These are phyloP conservation scores for Selene dorsalis DNA, from an alignment of 2,797 vertebrate genomes.

Conservation along the genomic window DNA sequence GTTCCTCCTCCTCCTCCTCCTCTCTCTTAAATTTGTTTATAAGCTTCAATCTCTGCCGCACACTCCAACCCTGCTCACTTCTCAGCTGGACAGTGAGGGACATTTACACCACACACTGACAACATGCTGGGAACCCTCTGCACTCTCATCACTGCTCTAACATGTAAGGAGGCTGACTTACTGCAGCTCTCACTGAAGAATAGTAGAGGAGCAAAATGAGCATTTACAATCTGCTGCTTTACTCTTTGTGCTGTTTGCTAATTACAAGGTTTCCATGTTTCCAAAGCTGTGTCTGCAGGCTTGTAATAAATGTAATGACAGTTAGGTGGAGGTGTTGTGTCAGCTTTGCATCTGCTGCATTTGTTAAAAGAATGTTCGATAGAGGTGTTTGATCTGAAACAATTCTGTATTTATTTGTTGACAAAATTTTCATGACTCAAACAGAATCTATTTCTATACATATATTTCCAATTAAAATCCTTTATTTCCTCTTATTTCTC, in stretches of 20 bases:
- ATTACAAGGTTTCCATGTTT: slow-evolving; percentile 10
- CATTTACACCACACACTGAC: slow-evolving; percentile 39
- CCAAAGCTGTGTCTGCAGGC: slow-evolving; percentile 13
- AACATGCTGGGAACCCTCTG: slow-evolving; percentile 37
- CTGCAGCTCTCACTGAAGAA: slow-evolving; percentile 13
- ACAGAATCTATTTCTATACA: too few species aligned
- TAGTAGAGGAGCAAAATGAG: slow-evolving; percentile 37
- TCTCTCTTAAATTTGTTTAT: slow-evolving; percentile 38
- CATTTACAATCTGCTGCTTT: slow-evolving; percentile 19
- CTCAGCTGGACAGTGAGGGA: slow-evolving; percentile 19
- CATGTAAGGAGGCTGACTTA: slow-evolving; percentile 41
- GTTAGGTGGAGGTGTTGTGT: slow-evolving; percentile 18
- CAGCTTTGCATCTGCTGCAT: slow-evolving; percentile 17
- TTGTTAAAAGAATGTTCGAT: too few species aligned
- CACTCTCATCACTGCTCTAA: slow-evolving; percentile 34
- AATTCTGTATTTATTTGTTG: too few species aligned
- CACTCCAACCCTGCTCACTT: slow-evolving; percentile 21
- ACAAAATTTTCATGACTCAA: too few species aligned
- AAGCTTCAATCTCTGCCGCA: slow-evolving; percentile 33
- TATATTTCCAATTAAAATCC: too few species aligned
- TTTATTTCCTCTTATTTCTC: too few species aligned
- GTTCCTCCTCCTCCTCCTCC: slow-evolving; percentile 10
- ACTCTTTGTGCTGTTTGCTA: slow-evolving; percentile 39
- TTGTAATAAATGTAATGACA: slow-evolving; percentile 11
- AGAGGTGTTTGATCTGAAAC: too few species aligned